Conservation (phyloP, 1,140 invertebrate species). For the Oncopodura yosiiana region DNA sequence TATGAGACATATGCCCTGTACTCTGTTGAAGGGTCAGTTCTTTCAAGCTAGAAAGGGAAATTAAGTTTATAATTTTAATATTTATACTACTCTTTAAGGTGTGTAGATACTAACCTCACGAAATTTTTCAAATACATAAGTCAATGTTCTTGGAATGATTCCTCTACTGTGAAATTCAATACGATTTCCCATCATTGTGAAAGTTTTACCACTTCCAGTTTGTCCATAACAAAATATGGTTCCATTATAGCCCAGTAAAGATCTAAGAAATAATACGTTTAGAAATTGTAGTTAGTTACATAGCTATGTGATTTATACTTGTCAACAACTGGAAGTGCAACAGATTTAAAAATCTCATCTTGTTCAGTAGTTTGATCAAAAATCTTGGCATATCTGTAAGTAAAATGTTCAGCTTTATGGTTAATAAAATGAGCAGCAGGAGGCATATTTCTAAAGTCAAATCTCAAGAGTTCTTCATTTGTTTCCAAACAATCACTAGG, state of each 20-base stretch:
- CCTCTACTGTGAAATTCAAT: slow-evolving; percentile 45
- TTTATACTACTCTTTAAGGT: too few species aligned
- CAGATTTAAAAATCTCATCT: slow-evolving; percentile 41
- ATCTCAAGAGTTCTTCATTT: slow-evolving; percentile 17
- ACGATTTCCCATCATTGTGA: slow-evolving; percentile 54
- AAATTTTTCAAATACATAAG: slow-evolving; percentile 49
- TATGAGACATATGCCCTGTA: slow-evolving; percentile 43
- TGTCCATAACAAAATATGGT: slow-evolving; percentile 81
- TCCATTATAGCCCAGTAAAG: slow-evolving; percentile 66
- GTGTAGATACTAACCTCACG: slow-evolving; percentile 39
- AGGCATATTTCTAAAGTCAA: slow-evolving; percentile 6
- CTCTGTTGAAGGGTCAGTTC: background rate
- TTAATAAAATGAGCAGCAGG: slow-evolving; percentile 17
- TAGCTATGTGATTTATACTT: slow-evolving; percentile 40
- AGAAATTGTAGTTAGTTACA: background rate
- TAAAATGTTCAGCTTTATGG: slow-evolving; percentile 23
- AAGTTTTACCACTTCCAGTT: slow-evolving; percentile 55
- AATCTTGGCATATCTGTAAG: slow-evolving; percentile 42
- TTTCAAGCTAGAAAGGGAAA: background rate
- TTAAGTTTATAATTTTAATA: too few species aligned
- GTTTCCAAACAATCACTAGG: background rate
- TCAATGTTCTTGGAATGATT: slow-evolving; percentile 50
- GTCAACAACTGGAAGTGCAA: slow-evolving; percentile 44
- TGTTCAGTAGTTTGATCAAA: slow-evolving; percentile 41
- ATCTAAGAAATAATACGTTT: slow-evolving; percentile 39